phyloP scores from a whole-genome alignment of 2,113 vertebrate genomes.

The Leucopsar rothschildi region DNA sequence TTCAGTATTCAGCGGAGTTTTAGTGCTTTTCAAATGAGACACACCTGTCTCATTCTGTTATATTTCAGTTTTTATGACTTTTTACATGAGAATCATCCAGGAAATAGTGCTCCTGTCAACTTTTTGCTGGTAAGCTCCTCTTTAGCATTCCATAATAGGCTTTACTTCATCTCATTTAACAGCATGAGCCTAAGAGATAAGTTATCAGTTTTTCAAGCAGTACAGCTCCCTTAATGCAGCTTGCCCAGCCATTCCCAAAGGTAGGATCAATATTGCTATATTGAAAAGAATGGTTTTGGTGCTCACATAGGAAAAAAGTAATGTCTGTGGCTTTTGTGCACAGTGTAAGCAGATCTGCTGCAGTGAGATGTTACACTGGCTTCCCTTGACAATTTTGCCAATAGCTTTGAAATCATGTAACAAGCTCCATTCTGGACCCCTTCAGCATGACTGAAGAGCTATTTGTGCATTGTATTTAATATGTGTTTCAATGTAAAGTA shows the following conservation, averaged over 20 bases:
- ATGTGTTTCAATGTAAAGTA: neutral
- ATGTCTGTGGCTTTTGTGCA: neutral
- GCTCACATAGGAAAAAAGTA: neutral
- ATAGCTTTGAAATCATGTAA: neutral
- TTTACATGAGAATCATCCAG: neutral
- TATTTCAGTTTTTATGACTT: neutral
- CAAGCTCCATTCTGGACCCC: neutral
- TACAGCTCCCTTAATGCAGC: neutral
- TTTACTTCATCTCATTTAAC: neutral
- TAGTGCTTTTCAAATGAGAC: neutral
- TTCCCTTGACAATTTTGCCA: neutral
- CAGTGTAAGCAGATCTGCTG: neutral
- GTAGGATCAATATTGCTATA: neutral
- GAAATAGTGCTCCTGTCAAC: neutral
- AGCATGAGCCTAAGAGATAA: neutral
- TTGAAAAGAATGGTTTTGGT: slow-evolving; percentile 5
- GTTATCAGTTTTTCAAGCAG: neutral
- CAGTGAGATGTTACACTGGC: neutral
- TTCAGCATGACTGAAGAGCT: neutral
- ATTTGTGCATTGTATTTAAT: neutral
- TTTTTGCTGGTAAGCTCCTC: neutral
- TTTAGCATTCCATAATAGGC: neutral
- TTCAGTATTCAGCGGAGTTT: neutral
- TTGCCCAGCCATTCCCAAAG: neutral
- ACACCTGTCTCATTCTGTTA: neutral